Evolutionary conservation across 2,888 invertebrate genomes (phyloP), one percentile per base, ranked within the genome.

Genomic region (Oeneis ivallda): DNA sequence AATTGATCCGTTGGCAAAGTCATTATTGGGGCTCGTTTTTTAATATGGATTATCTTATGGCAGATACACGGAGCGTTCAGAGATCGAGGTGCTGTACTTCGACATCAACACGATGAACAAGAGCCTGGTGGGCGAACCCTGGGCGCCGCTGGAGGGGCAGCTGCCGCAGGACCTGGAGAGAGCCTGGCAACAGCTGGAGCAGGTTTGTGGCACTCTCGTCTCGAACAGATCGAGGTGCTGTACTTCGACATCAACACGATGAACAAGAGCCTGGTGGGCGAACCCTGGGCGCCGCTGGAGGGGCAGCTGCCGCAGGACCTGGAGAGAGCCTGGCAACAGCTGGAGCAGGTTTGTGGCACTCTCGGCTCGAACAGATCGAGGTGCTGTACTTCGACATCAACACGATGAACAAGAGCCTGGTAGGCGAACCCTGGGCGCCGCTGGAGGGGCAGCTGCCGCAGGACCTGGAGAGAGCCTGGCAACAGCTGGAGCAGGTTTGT

Each of bases 241-340:
- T 98, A 96, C 84, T 99, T 99, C 87, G 96, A 98, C 82, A 98
- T 99, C 76, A 99, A 99, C 87, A 98, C 98, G 0, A 95, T 97
- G 85, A 93, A 98, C 74, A 99, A 98, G 86, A 97, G 98, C n/a
- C 89, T 99, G 72, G 96, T 97, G 72, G 97, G 97, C 74, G 97
- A 97, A 15, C 93, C 95, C 15, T 98, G 97, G 86, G 93, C 93
- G 7, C 97, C 98, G 0, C 94, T 95, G 43, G 98, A 98, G 78
- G 98, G 99, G 0, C 96, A 97, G 83, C 93, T 97, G 77, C 96
- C 99, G 0, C 97, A 98, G 78, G 99, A 99, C 86, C 95, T 99
- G 76, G 98, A 99, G 89, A 94, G 96, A 65, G 97, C 97, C 39
- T 99, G 99, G 99, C 96, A 96, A 77, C 92, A 94, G 66, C 92